Conservation (phyloP, 1,140 invertebrate genomes). For the Anthonomus grandis region DNA sequence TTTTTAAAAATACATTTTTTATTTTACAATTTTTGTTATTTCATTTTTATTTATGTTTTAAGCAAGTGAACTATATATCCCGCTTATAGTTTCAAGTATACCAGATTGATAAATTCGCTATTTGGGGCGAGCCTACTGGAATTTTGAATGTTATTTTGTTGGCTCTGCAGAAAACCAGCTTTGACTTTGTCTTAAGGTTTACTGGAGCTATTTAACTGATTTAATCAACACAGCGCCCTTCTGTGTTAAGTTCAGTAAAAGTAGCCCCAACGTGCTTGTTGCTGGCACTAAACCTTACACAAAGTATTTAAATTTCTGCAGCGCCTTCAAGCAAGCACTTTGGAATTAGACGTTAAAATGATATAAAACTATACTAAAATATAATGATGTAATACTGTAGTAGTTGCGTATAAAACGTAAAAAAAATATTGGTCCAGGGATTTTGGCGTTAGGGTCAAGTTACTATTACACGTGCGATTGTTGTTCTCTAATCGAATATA, state of each 20-base stretch:
- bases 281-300: neutral
- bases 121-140: slow-evolving; percentile 5
- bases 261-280: too few relatives aligned
- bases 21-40: too few relatives aligned
- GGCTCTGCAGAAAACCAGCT: neutral
- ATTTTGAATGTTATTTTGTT: slow-evolving; percentile 13
- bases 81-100: slow-evolving; percentile 44
- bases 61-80: slow-evolving; percentile 23
- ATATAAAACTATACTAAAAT: slow-evolving; percentile 37
- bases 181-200: too few relatives aligned
- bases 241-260: too few relatives aligned
- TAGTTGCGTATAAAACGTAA: slow-evolving; percentile 44
- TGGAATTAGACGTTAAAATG: slow-evolving; percentile 21
- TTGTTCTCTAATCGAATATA: slow-evolving; percentile 47
- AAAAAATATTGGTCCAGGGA: slow-evolving; percentile 38
- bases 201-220: too few relatives aligned
- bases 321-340: slow-evolving; percentile 1
- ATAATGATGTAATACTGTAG: slow-evolving; percentile 46
- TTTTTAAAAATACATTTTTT: too few relatives aligned
- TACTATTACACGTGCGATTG: slow-evolving; percentile 42
- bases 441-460: slow-evolving; percentile 44
- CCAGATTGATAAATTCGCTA: neutral
- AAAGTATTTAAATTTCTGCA: neutral
- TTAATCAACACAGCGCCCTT: too few relatives aligned
- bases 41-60: neutral